Percentiles rank a stretch among this genome's conserved stretches.
phyloP scores from a whole-genome alignment of 2,113 vertebrate genomes.

The Dendropsophus ebraccatus region DNA sequence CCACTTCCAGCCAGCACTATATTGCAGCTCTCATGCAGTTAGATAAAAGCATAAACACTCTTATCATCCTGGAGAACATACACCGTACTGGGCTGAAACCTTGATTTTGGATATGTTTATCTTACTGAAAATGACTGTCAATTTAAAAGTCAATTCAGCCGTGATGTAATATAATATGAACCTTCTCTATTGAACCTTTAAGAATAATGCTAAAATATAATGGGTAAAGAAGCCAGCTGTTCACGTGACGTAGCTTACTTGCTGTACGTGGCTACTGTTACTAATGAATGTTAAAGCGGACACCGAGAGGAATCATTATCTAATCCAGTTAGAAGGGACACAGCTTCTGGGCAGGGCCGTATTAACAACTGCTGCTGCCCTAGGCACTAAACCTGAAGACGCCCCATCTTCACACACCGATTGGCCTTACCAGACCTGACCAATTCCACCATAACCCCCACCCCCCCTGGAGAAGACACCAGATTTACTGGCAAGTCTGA shows the following conservation, averaged over 20 bases:
- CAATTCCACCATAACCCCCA: too few species aligned
- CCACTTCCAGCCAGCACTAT: not conserved
- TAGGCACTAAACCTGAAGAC: too few species aligned
- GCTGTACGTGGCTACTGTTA: too few species aligned
- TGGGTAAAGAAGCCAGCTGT: not conserved
- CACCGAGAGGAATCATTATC: too few species aligned
- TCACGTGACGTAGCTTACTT: not conserved
- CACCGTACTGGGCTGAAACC: not conserved
- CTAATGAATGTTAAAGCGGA: too few species aligned
- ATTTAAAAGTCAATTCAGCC: not conserved
- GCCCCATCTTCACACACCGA: too few species aligned
- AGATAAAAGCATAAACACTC: not conserved
- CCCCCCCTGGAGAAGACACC: too few species aligned
- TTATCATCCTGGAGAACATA: not conserved
- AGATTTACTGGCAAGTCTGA: too few species aligned
- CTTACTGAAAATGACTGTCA: not conserved
- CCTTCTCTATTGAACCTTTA: not conserved
- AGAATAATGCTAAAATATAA: not conserved
- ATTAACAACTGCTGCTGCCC: too few species aligned
- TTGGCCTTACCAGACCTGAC: too few species aligned
- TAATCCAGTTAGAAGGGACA: too few species aligned
- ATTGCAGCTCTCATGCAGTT: not conserved
- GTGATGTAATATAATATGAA: not conserved
- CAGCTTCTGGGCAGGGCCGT: too few species aligned
- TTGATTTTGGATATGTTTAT: not conserved